phyloP scores from a whole-genome alignment of 2,888 invertebrate genomes.

The Agonopterix alstromeriana region DNA sequence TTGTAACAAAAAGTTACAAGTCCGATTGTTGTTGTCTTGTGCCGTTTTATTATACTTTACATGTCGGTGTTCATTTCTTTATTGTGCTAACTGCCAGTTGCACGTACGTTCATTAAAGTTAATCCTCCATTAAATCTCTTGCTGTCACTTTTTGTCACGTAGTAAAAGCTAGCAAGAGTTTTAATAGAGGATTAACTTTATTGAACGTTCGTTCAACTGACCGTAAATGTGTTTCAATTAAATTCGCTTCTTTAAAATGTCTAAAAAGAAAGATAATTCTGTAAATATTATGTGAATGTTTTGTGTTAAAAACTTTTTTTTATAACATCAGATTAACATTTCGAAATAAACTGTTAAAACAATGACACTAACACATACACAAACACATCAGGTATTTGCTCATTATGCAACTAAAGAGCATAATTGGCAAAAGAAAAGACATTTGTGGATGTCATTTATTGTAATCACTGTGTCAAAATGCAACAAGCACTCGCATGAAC shows the following conservation, averaged over 20 bases:
- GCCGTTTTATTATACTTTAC: conserved; percentile 12
- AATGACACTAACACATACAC: conserved; percentile 45
- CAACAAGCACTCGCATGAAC: conserved; percentile 6
- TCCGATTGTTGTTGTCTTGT: conserved; percentile 11
- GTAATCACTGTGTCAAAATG: conserved; percentile 13
- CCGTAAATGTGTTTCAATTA: conserved; percentile 25
- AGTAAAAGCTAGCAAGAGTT: too few species aligned
- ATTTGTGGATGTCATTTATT: conserved; percentile 71
- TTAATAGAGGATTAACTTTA: too few species aligned
- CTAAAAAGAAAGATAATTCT: conserved; percentile 7
- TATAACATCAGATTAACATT: too few species aligned
- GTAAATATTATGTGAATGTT: conserved; percentile 7
- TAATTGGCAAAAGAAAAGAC: conserved; percentile 61
- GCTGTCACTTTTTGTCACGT: too few species aligned
- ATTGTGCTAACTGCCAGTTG: conserved; percentile 18
- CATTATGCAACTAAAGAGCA: conserved; percentile 68
- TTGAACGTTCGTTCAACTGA: too few species aligned
- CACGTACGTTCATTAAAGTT: too few species aligned
- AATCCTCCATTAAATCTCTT: too few species aligned
- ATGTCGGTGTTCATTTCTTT: conserved; percentile 29
- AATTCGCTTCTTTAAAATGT: conserved; percentile 25
- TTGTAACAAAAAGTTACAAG: conserved; percentile 11
- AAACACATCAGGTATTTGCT: conserved; percentile 65
- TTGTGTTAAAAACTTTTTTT: not conserved
- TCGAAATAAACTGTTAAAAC: not conserved